These are phyloP conservation scores for Drosophila baimaii DNA, from an alignment of 1,140 invertebrate genomes.

Conservation along the genomic window DNA sequence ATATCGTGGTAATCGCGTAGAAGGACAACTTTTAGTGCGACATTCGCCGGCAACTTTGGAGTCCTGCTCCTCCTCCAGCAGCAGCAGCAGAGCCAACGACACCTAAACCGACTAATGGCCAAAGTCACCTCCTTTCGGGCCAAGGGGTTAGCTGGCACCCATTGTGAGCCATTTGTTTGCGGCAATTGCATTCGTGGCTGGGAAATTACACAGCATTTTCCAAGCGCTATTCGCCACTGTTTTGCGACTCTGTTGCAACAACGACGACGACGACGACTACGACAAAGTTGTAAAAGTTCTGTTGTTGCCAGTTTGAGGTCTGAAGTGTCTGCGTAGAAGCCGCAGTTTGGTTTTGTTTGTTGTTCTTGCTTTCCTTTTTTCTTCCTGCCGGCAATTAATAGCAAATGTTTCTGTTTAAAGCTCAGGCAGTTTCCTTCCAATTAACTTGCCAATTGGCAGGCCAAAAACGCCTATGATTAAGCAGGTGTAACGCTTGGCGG, in stretches of 20 bases:
- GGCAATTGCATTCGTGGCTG: constrained; percentile 61
- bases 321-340: constrained; percentile 15
- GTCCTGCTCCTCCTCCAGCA: too few relatives aligned
- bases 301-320: constrained; percentile 6
- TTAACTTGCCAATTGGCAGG: constrained; percentile 67
- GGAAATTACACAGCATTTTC: constrained; percentile 59
- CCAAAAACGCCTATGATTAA: constrained; percentile 47
- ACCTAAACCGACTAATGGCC: constrained; percentile 51
- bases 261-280: background rate
- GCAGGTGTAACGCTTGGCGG: constrained; percentile 8
- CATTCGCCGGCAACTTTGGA: constrained; percentile 35
- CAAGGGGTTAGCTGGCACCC: constrained; percentile 4
- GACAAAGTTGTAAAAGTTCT: constrained; percentile 41
- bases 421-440: constrained; percentile 40
- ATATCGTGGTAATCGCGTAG: constrained; percentile 12
- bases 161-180: constrained; percentile 56
- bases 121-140: constrained; percentile 33
- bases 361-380: background rate
- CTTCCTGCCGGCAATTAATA: constrained; percentile 53
- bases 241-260: constrained; percentile 14
- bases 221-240: constrained; percentile 13
- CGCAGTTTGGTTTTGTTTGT: background rate
- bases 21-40: constrained; percentile 38
- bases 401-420: constrained; percentile 57
- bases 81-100: constrained; percentile 22